phyloP scores from a whole-genome alignment of 2,888 invertebrate species.

The Lithophane leautieri region DNA sequence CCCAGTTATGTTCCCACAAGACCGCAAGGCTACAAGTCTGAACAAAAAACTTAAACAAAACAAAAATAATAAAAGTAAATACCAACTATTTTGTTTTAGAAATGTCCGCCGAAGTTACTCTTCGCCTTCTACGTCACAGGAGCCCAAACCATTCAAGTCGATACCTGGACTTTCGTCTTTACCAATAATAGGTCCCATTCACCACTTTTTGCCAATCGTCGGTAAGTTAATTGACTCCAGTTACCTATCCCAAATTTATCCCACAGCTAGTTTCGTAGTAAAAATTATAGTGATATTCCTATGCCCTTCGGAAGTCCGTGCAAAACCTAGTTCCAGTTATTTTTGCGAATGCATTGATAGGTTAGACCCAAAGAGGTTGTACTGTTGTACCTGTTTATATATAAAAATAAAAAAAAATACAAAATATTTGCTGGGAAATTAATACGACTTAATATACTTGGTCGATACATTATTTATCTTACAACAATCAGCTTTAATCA shows the following conservation, averaged over 20 bases:
- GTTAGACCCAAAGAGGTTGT: background rate
- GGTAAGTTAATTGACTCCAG: constrained; percentile 68
- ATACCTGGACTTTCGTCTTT: constrained; percentile 82
- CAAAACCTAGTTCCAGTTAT: background rate
- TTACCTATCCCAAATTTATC: background rate
- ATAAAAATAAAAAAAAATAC: background rate
- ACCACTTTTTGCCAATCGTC: constrained; percentile 81
- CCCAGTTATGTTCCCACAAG: background rate
- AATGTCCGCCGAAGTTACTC: constrained; percentile 58
- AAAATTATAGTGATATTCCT: background rate
- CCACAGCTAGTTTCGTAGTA: background rate
- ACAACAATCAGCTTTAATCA: background rate
- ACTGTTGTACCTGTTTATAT: too few species aligned
- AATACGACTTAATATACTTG: background rate
- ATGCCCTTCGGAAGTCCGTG: background rate
- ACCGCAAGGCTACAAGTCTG: background rate
- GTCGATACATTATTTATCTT: background rate
- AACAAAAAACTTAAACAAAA: background rate
- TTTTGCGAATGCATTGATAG: background rate
- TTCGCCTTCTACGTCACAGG: constrained; percentile 47
- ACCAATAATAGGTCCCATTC: constrained; percentile 81
- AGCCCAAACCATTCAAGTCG: constrained; percentile 75
- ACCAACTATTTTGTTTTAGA: constrained; percentile 52
- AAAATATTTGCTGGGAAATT: background rate
- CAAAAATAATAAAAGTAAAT: background rate